Evolutionary conservation across 1,140 invertebrate species (phyloP).

Genomic region (Cherax quadricarinatus): DNA sequence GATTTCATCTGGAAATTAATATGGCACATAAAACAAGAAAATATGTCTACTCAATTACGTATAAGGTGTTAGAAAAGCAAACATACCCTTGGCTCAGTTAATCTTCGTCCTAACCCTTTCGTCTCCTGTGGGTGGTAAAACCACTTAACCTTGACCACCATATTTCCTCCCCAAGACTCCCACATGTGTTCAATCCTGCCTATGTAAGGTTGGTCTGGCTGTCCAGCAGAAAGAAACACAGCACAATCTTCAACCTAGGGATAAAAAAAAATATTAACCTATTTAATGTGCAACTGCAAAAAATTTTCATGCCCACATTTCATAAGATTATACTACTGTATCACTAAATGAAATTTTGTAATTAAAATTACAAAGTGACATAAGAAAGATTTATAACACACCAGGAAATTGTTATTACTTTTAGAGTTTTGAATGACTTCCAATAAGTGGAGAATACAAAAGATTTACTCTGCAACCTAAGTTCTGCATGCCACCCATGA

Average conservation of each 20-base stretch:
- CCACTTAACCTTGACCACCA: slow-evolving; percentile 95
- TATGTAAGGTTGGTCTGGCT: slow-evolving; percentile 93
- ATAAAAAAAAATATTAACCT: slow-evolving; percentile 12
- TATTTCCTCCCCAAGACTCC: slow-evolving; percentile 88
- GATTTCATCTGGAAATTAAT: no score
- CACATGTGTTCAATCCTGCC: slow-evolving; percentile 87
- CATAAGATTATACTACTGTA: slow-evolving; percentile 1
- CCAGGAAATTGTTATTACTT: no score
- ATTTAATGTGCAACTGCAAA: not conserved
- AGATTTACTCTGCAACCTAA: no score
- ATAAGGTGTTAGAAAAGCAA: no score
- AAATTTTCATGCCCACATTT: not conserved
- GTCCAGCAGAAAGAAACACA: slow-evolving; percentile 92
- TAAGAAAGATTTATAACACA: no score
- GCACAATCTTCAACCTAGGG: slow-evolving; percentile 90
- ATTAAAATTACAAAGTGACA: no score
- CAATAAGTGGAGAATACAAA: no score
- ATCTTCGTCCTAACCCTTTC: slow-evolving; percentile 76
- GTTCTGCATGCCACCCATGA: no score
- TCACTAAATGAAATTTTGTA: no score
- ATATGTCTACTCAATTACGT: no score
- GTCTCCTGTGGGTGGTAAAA: slow-evolving; percentile 98
- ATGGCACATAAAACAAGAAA: no score
- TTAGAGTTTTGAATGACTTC: no score
- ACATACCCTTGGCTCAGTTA: slow-evolving; percentile 77